Base-by-base conservation (phyloP, 2,797 vertebrate species). In the Eospalax fontanierii region DNA sequence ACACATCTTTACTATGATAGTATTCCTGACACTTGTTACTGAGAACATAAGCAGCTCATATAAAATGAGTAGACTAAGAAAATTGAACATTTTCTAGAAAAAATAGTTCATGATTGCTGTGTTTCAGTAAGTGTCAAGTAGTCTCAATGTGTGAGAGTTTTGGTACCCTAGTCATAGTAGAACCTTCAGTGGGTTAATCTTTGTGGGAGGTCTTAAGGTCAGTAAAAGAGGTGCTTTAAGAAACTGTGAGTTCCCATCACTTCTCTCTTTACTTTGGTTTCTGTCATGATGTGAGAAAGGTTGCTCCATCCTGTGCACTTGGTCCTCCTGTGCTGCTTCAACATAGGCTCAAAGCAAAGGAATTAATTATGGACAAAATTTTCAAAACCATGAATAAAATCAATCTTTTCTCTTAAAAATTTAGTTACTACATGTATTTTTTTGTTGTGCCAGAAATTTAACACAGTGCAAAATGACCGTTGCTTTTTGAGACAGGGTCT, bases 61-160 rank as follows among this genome's bases (percentile, higher is more conserved):
- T 70, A 74, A 93, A 88, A 92, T 10, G 3, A 12, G 40, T 26
- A 6, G 12, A 70, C 59, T 59, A 33, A 74, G 33, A 46, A 54
- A 46, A 61, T 66, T 70, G 33, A 63, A 93, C 15, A 74, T 61
- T 59, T 94, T 78, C 16, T 33, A 57, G 15, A 87, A 85, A 78
- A 38, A 19, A 14, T 65, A 7, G 16, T 43, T 87, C 1, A 75
- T 71, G 10, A 12, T 38, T 78, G 65, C 38, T 63, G 30, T 38
- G 9, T 35, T 22, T 75, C 24, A 7, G 14, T 57, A 81, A 38
- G 16, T 22, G 9, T 4, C 30, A 9, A 33, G 33, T 63, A 10
- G 3, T 16, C 26, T 46, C 30, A 43, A 10, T 61, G 33, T 65
- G 22, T 71, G 63, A 35, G 16, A 30, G 6, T 22, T 68, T 73